Percentiles rank a stretch among this genome's conserved stretches.
phyloP scores from a whole-genome alignment of 2,797 vertebrate species.

The Hyperoplus immaculatus region DNA sequence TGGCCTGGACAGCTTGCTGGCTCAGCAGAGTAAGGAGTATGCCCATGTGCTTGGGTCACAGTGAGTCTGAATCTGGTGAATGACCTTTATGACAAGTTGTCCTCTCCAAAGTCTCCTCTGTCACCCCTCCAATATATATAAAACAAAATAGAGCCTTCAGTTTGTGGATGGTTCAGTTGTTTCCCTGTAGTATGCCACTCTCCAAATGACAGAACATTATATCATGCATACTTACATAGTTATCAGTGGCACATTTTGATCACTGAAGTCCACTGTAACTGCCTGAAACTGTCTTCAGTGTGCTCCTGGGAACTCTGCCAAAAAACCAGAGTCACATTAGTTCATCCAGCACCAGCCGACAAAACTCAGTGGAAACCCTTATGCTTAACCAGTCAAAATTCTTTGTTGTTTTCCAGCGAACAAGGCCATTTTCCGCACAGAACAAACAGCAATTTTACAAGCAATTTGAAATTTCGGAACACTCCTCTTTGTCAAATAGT shows the following conservation, averaged over 20 bases:
- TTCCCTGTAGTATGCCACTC: constrained; percentile 31
- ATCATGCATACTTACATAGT: constrained; percentile 38
- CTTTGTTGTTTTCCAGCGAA: constrained; percentile 77
- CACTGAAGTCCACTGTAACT: constrained; percentile 47
- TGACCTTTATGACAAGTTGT: constrained; percentile 64
- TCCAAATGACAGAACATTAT: constrained; percentile 46
- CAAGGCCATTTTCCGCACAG: constrained; percentile 68
- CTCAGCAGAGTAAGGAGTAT: constrained; percentile 54
- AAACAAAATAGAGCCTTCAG: constrained; percentile 25
- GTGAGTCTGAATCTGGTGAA: constrained; percentile 58
- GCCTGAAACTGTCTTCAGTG: constrained; percentile 66
- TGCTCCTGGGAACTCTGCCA: constrained; percentile 67
- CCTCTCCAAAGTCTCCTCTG: constrained; percentile 49
- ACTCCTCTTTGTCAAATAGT: constrained; percentile 87
- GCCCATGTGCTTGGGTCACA: constrained; percentile 52
- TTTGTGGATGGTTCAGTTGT: constrained; percentile 21
- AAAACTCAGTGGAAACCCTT: constrained; percentile 73
- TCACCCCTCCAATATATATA: constrained; percentile 33
- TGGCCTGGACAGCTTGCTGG: constrained; percentile 56
- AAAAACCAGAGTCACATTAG: constrained; percentile 72
- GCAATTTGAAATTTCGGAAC: constrained; percentile 72
- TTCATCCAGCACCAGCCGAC: constrained; percentile 69
- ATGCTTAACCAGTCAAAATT: constrained; percentile 75
- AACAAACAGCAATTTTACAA: constrained; percentile 81
- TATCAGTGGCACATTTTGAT: constrained; percentile 56